A percentile compares a stretch with the other conserved stretches of the same genome.
phyloP scores from a whole-genome alignment of 2,888 invertebrate genomes.

The Ectemnius continuus region DNA sequence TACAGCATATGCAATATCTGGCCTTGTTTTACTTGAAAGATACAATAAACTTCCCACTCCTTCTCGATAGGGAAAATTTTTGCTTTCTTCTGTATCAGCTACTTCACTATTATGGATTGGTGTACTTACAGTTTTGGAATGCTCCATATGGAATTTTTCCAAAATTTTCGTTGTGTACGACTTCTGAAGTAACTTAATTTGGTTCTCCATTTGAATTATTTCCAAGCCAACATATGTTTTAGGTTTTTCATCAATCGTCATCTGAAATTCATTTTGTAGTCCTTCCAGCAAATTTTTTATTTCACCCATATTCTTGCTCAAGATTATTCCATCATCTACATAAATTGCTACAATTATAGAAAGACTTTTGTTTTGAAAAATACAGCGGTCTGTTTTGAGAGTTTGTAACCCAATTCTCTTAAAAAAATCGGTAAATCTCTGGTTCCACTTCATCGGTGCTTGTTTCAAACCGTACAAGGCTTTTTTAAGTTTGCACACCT shows the following conservation, averaged over 20 bases:
- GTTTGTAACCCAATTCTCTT: not conserved
- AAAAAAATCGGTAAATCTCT: constrained; percentile 9
- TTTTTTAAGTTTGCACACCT: constrained; percentile 14
- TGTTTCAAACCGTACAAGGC: constrained; percentile 15
- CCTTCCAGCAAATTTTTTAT: constrained; percentile 25
- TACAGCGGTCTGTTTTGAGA: constrained; percentile 30
- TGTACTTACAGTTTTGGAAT: constrained; percentile 16
- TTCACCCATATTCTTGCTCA: constrained; percentile 27
- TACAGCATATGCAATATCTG: not conserved
- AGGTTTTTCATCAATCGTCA: constrained; percentile 9
- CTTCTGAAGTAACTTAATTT: constrained; percentile 26
- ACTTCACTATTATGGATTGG: constrained; percentile 26
- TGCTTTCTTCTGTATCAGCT: not conserved
- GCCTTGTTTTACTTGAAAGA: constrained; percentile 18
- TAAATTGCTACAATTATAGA: constrained; percentile 35
- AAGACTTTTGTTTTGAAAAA: constrained; percentile 32
- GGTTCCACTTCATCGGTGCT: constrained; percentile 22
- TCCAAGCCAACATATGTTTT: constrained; percentile 38
- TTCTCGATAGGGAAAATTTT: constrained; percentile 17
- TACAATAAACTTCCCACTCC: constrained; percentile 18
- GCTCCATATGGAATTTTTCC: constrained; percentile 39
- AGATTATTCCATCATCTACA: constrained; percentile 41
- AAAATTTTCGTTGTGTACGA: constrained; percentile 39
- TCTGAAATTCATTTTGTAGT: constrained; percentile 24
- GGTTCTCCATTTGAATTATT: not conserved